phyloP scores from a whole-genome alignment of 2,113 vertebrate genomes.

The Centropristis striata region DNA sequence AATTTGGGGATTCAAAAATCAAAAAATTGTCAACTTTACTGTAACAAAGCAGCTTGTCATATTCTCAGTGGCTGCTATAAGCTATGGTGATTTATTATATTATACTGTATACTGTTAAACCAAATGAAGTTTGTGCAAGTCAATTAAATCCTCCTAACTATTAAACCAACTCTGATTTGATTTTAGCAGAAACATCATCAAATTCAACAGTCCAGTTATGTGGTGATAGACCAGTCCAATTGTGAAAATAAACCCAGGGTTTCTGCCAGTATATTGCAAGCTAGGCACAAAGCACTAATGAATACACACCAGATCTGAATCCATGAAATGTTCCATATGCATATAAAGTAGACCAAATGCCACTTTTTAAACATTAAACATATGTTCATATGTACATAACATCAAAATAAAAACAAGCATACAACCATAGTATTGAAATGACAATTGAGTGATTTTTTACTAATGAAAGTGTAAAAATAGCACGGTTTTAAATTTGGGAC shows the following conservation, averaged over 20 bases:
- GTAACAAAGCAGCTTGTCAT: slow-evolving; percentile 8
- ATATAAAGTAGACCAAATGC: too few species aligned
- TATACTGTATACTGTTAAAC: slow-evolving; percentile 6
- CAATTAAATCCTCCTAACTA: slow-evolving; percentile 9
- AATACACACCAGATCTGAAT: too few species aligned
- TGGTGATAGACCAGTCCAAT: not conserved
- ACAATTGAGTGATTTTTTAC: too few species aligned
- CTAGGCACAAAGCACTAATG: too few species aligned
- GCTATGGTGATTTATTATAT: not conserved
- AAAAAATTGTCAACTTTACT: not conserved
- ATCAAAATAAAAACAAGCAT: too few species aligned
- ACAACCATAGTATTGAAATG: too few species aligned
- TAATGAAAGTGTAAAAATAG: too few species aligned
- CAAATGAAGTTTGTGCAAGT: slow-evolving; percentile 30
- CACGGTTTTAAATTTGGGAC: too few species aligned
- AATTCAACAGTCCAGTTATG: not conserved
- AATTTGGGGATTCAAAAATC: slow-evolving; percentile 8
- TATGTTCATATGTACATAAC: too few species aligned
- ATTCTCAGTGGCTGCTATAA: slow-evolving; percentile 14
- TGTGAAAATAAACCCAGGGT: not conserved
- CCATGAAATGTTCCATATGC: too few species aligned
- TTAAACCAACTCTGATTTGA: not conserved
- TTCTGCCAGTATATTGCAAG: too few species aligned
- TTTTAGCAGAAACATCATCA: slow-evolving; percentile 6
- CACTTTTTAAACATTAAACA: too few species aligned